Conservation (phyloP, 2,888 invertebrate species). For the Drosophila fulvimacula region DNA sequence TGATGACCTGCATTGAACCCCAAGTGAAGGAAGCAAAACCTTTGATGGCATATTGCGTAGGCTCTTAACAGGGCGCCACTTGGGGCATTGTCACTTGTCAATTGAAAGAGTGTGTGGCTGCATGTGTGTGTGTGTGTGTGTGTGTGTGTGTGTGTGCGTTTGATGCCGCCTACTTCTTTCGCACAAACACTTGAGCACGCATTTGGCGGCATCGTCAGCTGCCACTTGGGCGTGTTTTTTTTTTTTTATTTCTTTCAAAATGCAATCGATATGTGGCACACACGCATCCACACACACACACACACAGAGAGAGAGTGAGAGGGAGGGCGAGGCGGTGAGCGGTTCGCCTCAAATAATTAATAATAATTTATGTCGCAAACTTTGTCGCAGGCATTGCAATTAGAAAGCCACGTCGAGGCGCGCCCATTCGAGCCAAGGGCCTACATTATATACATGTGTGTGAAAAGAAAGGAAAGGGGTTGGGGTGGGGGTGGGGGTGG, state of each 20-base stretch:
- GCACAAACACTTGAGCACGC: constrained; percentile 83
- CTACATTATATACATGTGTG: background rate
- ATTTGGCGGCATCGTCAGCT: constrained; percentile 80
- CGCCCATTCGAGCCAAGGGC: constrained; percentile 17
- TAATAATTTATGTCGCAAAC: constrained; percentile 70
- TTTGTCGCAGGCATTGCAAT: constrained; percentile 67
- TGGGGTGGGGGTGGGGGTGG: background rate
- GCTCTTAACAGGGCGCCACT: constrained; percentile 53
- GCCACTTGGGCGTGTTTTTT: constrained; percentile 70
- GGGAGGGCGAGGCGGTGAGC: background rate
- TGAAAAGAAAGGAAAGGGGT: background rate
- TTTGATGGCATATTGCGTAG: constrained; percentile 60
- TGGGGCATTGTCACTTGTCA: constrained; percentile 59
- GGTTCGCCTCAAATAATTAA: constrained; percentile 69
- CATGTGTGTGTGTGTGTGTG: constrained; percentile 15
- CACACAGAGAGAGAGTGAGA: constrained; percentile 14
- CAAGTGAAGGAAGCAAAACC: constrained; percentile 20
- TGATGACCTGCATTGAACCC: constrained; percentile 56
- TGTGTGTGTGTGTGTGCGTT: constrained; percentile 38
- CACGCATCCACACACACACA: constrained; percentile 52
- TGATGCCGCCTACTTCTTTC: constrained; percentile 49
- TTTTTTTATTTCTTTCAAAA: constrained; percentile 42
- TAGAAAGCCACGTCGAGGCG: constrained; percentile 43
- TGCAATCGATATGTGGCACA: constrained; percentile 76
- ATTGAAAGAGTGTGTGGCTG: constrained; percentile 14